Conservation (phyloP, 2,797 vertebrate genomes). For the Pangasius sanitwongsei region DNA sequence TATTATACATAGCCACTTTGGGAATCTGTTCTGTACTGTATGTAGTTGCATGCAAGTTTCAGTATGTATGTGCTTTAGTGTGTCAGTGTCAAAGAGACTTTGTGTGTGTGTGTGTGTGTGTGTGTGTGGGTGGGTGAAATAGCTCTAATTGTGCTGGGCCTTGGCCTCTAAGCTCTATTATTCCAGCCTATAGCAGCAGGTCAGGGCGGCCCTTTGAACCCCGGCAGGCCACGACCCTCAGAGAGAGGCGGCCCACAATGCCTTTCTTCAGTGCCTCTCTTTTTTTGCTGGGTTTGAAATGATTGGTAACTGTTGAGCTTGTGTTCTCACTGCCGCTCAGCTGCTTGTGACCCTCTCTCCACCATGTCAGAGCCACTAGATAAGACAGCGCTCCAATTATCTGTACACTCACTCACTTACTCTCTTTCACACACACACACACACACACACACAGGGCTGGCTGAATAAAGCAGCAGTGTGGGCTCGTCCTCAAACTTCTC, state of each 20-base stretch:
- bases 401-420: conserved; percentile 65
- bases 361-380: conserved; percentile 90
- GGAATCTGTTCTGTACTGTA: conserved; percentile 5
- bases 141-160: conserved; percentile 87
- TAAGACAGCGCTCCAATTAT: conserved; percentile 94
- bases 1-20: background rate
- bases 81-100: conserved; percentile 19
- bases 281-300: conserved; percentile 81
- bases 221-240: conserved; percentile 80
- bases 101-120: conserved; percentile 30
- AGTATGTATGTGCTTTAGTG: conserved; percentile 25
- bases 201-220: conserved; percentile 87
- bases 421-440: conserved; percentile 16
- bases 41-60: background rate
- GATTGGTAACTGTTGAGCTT: conserved; percentile 90
- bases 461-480: conserved; percentile 40
- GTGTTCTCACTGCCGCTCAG: conserved; percentile 81
- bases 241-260: conserved; percentile 78
- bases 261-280: conserved; percentile 60
- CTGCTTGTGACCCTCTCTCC: conserved; percentile 86
- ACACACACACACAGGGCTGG: conserved; percentile 16
- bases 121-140: conserved; percentile 52
- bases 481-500: conserved; percentile 46
- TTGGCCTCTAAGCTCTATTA: conserved; percentile 84
- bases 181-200: conserved; percentile 78